Evolutionary conservation across 1,140 invertebrate genomes (phyloP), one percentile per base, ranked within the genome.

Genomic region (Drosophila pseudoananassae): DNA sequence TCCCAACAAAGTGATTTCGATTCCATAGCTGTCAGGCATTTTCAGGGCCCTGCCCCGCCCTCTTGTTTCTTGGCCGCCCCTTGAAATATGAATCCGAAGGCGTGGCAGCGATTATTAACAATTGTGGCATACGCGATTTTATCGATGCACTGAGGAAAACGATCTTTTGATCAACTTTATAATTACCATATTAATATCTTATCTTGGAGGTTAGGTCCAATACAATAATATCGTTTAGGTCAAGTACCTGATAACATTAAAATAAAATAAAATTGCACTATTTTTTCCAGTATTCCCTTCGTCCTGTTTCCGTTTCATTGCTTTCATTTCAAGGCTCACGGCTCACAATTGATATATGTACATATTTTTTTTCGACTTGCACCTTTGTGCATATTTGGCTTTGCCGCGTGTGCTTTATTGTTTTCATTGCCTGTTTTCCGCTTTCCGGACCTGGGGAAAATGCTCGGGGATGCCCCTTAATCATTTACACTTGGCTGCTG

Each of bases 1-100:
- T 68, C 45, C 61, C 65, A 76, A 45, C 76, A 85, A 84, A 84
- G 81, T 85, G 81, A 84, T 84, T 84, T 76, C 81, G 63, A 85
- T 85, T 79, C 70, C 75, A 66, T 56, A 33, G 64, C 79, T 82
- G 70, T 78, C 59, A 71, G 81, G 57, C 68, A 85, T 77, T 85
- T 43, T 7, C 17, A 5, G n/a, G 14, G 10, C 47, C 63, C 40
- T 4, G 9, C 8, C 4, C 33, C 56, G 20, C 31, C 38, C 12
- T 7, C 25, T 14, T 29, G 20, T 14, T 47, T 17, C 14, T 29
- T 31, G 14, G 31, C 10, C 10, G 29, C 12, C 20, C 43, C 15
- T 17, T 43, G 12, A 23, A 71, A 71, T 64, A 72, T 77, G 81
- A 80, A 68, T 76, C 40, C 2, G 33, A 27, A 29, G 59, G 50